Percentiles rank a stretch among this genome's conserved stretches.
Conservation (phyloP, 1,140 invertebrate species). For the Calliphora vicina region DNA sequence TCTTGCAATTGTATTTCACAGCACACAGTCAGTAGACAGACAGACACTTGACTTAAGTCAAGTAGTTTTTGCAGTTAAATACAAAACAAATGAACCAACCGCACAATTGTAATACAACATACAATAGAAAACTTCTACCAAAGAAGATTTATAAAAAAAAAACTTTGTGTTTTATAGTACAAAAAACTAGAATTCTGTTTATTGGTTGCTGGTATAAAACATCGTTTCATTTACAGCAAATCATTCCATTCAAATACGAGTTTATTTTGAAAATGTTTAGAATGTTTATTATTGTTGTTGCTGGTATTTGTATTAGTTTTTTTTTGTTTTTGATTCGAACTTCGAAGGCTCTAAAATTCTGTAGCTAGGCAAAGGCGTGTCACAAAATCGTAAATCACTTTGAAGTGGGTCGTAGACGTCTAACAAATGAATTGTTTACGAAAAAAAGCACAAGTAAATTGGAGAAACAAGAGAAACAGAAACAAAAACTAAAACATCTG, state of each 20-base stretch:
- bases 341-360: conserved; percentile 36
- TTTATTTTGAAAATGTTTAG: conserved; percentile 22
- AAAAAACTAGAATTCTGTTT: neutral
- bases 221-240: neutral
- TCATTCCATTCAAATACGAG: neutral
- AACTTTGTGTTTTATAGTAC: too few relatives aligned
- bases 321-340: neutral
- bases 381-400: conserved; percentile 63
- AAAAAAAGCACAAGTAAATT: conserved; percentile 28
- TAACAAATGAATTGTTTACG: conserved; percentile 38
- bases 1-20: too few relatives aligned
- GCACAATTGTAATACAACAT: neutral
- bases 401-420: conserved; percentile 63
- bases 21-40: too few relatives aligned
- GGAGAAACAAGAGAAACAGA: conserved; percentile 27
- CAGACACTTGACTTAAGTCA: neutral
- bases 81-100: neutral
- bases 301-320: too few relatives aligned
- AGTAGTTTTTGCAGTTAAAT: neutral
- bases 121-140: neutral
- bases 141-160: neutral
- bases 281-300: conserved; percentile 3
- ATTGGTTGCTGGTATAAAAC: neutral
- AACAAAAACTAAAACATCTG: conserved; percentile 31
- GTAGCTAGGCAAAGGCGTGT: conserved; percentile 61